Evolutionary conservation across 2,113 vertebrate species (phyloP).

Genomic region (Ailurus styani): DNA sequence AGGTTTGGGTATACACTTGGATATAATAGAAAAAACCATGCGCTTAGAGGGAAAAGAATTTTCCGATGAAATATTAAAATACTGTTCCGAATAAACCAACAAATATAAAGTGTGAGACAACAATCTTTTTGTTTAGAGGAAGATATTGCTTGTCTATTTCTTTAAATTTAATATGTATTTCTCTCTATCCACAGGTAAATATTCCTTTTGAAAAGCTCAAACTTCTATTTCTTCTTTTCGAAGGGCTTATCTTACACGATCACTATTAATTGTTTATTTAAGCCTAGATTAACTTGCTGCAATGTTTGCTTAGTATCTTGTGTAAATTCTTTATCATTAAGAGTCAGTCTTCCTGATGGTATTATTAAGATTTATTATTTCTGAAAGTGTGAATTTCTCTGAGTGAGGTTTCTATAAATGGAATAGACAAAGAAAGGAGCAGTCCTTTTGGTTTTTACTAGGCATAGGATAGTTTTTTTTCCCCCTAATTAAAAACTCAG

Average conservation of each 20-base stretch:
- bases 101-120: constrained; percentile 37
- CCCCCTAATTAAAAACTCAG: neutral
- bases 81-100: constrained; percentile 49
- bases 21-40: constrained; percentile 39
- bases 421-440: constrained; percentile 16
- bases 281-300: constrained; percentile 41
- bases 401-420: neutral
- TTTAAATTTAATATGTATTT: constrained; percentile 40
- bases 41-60: constrained; percentile 35
- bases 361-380: constrained; percentile 66
- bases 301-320: constrained; percentile 58
- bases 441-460: constrained; percentile 32
- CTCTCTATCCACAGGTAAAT: constrained; percentile 40
- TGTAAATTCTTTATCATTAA: constrained; percentile 57
- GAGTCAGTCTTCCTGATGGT: constrained; percentile 36
- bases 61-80: constrained; percentile 63
- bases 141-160: constrained; percentile 7
- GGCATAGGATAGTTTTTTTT: neutral
- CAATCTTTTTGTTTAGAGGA: constrained; percentile 39
- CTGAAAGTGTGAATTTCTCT: constrained; percentile 38
- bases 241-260: constrained; percentile 49
- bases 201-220: constrained; percentile 32
- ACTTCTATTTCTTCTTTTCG: constrained; percentile 28
- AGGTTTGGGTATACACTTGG: neutral
- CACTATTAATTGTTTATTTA: constrained; percentile 69